Percentiles rank a stretch among this genome's conserved stretches.
These are phyloP conservation scores for Rhinoptilus africanus DNA, from an alignment of 2,113 vertebrate genomes.

Conservation along the genomic window DNA sequence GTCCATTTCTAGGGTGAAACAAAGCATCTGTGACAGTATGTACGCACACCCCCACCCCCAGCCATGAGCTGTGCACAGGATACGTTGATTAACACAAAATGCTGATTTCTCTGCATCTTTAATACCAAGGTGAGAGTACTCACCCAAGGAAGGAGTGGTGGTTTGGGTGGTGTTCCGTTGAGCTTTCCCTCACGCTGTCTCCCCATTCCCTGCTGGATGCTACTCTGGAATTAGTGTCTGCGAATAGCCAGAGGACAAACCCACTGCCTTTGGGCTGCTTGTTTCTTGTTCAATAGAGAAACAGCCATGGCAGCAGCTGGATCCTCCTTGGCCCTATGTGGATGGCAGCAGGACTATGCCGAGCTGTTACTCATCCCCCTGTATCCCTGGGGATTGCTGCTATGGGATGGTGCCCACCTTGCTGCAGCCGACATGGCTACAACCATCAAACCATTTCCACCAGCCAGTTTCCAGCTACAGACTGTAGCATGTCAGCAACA, in stretches of 20 bases:
- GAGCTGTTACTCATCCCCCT: not conserved
- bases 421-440: not conserved
- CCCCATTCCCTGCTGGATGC: not conserved
- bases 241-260: not conserved
- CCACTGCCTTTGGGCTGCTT: not conserved
- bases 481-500: not conserved
- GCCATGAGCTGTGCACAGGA: not conserved
- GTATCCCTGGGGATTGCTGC: accelerated
- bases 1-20: not conserved
- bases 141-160: not conserved
- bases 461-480: not conserved
- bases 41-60: too few species aligned
- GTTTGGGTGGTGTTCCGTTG: not conserved
- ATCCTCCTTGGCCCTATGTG: accelerated
- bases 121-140: not conserved
- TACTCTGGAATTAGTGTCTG: not conserved
- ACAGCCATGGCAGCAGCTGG: accelerated
- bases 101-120: not conserved
- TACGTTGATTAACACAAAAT: not conserved
- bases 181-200: not conserved
- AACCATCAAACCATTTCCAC: not conserved
- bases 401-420: not conserved
- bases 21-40: not conserved
- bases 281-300: not conserved
- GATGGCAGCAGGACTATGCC: not conserved